Percentiles rank a stretch among this genome's conserved stretches.
These are phyloP conservation scores for Anastatus disparis DNA, from an alignment of 1,140 invertebrate genomes.

Conservation along the genomic window DNA sequence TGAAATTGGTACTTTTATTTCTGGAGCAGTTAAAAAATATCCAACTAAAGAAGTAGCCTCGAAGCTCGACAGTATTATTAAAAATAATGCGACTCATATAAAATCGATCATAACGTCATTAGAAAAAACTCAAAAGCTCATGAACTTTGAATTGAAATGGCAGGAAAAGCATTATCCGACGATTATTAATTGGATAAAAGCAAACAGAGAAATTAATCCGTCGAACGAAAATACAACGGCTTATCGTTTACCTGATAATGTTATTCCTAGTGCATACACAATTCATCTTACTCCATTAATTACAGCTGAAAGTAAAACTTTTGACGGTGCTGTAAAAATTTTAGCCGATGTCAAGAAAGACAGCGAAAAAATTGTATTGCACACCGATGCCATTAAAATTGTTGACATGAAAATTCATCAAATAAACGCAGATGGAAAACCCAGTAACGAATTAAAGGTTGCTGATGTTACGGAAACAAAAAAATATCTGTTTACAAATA, in stretches of 20 bases:
- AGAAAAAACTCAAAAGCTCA: constrained; percentile 34
- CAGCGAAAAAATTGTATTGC: constrained; percentile 68
- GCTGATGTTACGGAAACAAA: neutral
- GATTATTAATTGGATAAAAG: constrained; percentile 42
- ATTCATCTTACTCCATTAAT: constrained; percentile 30
- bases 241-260: constrained; percentile 48
- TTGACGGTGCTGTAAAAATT: constrained; percentile 65
- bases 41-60: constrained; percentile 43
- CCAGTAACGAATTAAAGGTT: neutral
- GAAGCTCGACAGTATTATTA: constrained; percentile 44
- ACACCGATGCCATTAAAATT: constrained; percentile 53
- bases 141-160: constrained; percentile 48
- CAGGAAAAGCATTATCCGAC: neutral
- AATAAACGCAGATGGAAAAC: neutral
- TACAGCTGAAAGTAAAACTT: constrained; percentile 59
- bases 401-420: neutral
- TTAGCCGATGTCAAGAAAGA: constrained; percentile 55
- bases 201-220: neutral
- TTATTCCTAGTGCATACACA: constrained; percentile 47
- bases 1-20: constrained; percentile 42
- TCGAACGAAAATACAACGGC: constrained; percentile 6
- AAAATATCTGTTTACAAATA: constrained; percentile 21
- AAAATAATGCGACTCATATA: neutral
- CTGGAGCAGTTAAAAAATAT: constrained; percentile 43
- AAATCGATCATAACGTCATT: neutral